These are phyloP conservation scores for Mycalesis mineus DNA, from an alignment of 2,888 invertebrate species.

Conservation along the genomic window DNA sequence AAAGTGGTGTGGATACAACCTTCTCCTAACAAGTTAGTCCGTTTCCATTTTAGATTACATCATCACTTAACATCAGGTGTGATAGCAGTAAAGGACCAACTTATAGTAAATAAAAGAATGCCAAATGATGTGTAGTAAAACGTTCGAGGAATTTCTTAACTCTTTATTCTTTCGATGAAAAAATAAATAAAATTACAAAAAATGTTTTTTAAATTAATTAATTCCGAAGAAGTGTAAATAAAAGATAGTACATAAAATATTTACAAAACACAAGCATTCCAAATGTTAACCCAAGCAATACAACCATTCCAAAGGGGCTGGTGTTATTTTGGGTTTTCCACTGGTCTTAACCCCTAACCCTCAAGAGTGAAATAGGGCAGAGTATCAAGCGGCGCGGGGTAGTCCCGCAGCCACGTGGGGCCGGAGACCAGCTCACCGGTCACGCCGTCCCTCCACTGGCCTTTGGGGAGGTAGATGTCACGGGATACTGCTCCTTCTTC, in stretches of 20 bases:
- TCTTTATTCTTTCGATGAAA: not conserved
- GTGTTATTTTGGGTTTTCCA: too few species aligned
- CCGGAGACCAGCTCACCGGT: slow-evolving; percentile 62
- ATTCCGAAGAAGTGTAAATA: too few species aligned
- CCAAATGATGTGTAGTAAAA: too few species aligned
- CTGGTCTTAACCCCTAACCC: slow-evolving; percentile 35
- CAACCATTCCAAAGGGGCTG: too few species aligned
- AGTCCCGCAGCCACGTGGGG: slow-evolving; percentile 76
- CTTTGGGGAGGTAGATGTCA: slow-evolving; percentile 84
- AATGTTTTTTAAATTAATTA: too few species aligned
- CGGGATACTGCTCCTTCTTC: slow-evolving; percentile 77
- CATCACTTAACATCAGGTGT: too few species aligned
- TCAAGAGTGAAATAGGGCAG: slow-evolving; percentile 80
- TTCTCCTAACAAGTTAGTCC: too few species aligned
- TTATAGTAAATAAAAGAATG: too few species aligned
- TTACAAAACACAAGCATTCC: not conserved
- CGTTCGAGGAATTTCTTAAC: not conserved
- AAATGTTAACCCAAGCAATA: too few species aligned
- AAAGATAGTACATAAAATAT: not conserved
- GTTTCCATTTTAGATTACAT: too few species aligned
- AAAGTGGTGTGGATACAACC: too few species aligned
- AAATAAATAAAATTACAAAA: not conserved
- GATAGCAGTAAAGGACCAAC: too few species aligned
- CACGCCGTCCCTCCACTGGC: slow-evolving; percentile 81
- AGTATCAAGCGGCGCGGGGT: slow-evolving; percentile 79